phyloP scores from a whole-genome alignment of 1,140 invertebrate species.

The Drosophila ohnishii region DNA sequence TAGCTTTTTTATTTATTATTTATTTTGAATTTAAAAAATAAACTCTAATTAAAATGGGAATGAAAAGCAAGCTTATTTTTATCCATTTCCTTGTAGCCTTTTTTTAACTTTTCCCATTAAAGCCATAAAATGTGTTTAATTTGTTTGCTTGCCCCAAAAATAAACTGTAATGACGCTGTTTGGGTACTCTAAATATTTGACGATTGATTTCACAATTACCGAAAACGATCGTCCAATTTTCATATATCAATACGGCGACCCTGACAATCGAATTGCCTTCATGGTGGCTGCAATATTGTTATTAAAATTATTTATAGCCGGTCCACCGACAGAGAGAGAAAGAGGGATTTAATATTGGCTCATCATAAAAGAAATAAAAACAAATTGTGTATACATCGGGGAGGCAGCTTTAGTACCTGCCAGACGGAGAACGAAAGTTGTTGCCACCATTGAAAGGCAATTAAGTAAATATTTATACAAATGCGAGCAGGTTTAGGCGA shows the following conservation, averaged over 20 bases:
- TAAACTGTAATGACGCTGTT: conserved; percentile 9
- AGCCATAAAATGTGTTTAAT: conserved; percentile 1
- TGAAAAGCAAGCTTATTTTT: background rate
- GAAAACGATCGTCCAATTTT: conserved; percentile 23
- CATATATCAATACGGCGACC: conserved; percentile 22
- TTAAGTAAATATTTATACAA: conserved; percentile 75
- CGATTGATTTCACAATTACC: conserved; percentile 29
- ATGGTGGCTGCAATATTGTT: conserved; percentile 52
- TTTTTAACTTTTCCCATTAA: background rate
- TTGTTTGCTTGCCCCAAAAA: conserved; percentile 12
- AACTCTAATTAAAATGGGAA: background rate
- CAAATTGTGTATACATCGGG: conserved; percentile 30
- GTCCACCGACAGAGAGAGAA: background rate
- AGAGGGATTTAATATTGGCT: conserved; percentile 54
- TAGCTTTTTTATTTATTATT: background rate
- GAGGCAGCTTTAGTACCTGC: conserved; percentile 42
- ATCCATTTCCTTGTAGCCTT: background rate
- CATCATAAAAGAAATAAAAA: conserved; percentile 50
- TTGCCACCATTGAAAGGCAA: conserved; percentile 49
- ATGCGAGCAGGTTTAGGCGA: conserved; percentile 32
- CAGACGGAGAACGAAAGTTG: conserved; percentile 39
- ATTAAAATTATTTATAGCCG: conserved; percentile 59
- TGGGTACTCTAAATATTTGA: conserved; percentile 22
- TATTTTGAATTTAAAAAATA: background rate
- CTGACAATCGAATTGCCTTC: conserved; percentile 22